phyloP scores from a whole-genome alignment of 2,888 invertebrate genomes.

The Spodoptera exigua region DNA sequence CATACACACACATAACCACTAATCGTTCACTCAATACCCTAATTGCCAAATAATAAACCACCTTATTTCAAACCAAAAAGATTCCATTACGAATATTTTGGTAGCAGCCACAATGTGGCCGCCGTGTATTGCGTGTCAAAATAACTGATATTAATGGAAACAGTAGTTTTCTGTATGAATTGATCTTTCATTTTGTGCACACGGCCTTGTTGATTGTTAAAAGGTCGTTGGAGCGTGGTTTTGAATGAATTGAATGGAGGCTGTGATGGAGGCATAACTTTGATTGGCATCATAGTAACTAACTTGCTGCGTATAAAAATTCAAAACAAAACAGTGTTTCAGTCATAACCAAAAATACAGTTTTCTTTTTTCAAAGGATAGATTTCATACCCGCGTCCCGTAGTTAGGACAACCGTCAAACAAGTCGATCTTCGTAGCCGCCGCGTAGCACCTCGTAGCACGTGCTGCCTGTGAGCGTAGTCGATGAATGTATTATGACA shows the following conservation, averaged over 20 bases:
- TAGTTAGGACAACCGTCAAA: too few relatives aligned
- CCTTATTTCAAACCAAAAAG: slow-evolving; percentile 64
- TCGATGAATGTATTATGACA: not conserved
- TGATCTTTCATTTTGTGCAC: slow-evolving; percentile 68
- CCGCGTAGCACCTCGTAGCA: slow-evolving; percentile 54
- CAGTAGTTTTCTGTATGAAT: slow-evolving; percentile 76
- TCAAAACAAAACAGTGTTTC: too few relatives aligned
- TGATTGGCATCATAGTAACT: slow-evolving; percentile 3
- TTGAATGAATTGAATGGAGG: slow-evolving; percentile 15
- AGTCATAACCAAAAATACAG: too few relatives aligned
- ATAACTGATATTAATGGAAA: slow-evolving; percentile 81
- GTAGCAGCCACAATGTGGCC: slow-evolving; percentile 51
- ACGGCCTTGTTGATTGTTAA: slow-evolving; percentile 66
- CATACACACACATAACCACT: slow-evolving; percentile 77
- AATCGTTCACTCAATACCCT: slow-evolving; percentile 68
- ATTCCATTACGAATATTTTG: slow-evolving; percentile 28
- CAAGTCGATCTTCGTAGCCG: slow-evolving; percentile 26
- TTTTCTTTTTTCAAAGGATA: too few relatives aligned
- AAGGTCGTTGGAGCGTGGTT: slow-evolving; percentile 33
- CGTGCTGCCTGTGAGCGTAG: slow-evolving; percentile 14
- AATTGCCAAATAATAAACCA: slow-evolving; percentile 68
- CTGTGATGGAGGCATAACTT: slow-evolving; percentile 5
- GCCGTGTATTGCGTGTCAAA: slow-evolving; percentile 78
- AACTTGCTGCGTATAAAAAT: not conserved
- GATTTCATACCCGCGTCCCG: too few relatives aligned